These are phyloP conservation scores for Limenitis arthemis DNA, from an alignment of 2,888 invertebrate genomes.

Conservation along the genomic window DNA sequence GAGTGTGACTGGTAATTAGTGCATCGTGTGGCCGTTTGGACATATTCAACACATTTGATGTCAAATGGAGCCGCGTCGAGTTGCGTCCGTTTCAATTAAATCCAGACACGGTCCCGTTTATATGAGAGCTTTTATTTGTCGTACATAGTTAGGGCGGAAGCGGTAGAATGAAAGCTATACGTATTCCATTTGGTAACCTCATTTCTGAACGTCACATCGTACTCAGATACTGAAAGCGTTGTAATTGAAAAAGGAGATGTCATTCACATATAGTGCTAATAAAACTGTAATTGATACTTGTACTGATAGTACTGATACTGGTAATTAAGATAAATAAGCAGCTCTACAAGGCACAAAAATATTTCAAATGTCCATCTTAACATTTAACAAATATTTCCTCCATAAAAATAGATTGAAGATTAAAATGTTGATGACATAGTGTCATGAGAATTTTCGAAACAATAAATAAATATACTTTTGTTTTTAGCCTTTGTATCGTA, in stretches of 20 bases:
- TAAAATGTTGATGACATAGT: no score
- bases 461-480: no score
- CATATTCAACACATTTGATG: slow-evolving; percentile 28
- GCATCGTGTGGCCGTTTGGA: slow-evolving; percentile 21
- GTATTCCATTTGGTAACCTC: slow-evolving; percentile 23
- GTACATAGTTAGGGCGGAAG: slow-evolving; percentile 31
- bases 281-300: no score
- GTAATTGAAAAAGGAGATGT: background rate
- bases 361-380: no score
- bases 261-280: no score
- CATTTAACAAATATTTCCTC: no score
- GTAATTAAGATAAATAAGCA: no score
- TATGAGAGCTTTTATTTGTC: slow-evolving; percentile 45
- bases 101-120: slow-evolving; percentile 40
- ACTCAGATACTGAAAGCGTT: background rate
- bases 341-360: no score
- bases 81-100: slow-evolving; percentile 58
- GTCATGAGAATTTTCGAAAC: no score
- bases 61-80: slow-evolving; percentile 31
- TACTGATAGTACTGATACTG: no score
- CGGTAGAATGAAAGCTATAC: slow-evolving; percentile 28
- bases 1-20: slow-evolving; percentile 53
- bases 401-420: no score
- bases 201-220: slow-evolving; percentile 9
- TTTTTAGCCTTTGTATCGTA: no score